phyloP scores from a whole-genome alignment of 2,797 vertebrate genomes.

The Sebastolobus alascanus region DNA sequence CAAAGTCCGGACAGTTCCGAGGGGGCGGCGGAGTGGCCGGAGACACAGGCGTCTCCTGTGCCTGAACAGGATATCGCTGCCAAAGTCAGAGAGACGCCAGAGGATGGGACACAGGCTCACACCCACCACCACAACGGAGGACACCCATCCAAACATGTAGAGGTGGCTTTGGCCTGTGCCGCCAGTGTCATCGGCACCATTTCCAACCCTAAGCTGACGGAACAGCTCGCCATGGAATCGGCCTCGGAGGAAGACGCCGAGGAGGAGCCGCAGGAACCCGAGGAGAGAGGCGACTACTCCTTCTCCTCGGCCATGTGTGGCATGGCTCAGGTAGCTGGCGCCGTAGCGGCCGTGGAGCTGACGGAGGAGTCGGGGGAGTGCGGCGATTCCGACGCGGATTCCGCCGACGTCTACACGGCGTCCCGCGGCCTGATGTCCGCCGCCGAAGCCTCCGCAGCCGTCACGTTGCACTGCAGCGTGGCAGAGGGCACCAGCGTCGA shows the following conservation, averaged over 20 bases:
- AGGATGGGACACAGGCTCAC: constrained; percentile 61
- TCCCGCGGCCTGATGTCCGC: constrained; percentile 87
- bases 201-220: constrained; percentile 90
- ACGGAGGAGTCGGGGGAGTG: constrained; percentile 73
- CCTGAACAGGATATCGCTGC: constrained; percentile 67
- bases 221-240: constrained; percentile 87
- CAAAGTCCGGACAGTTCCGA: constrained; percentile 94
- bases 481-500: constrained; percentile 87
- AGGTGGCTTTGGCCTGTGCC: constrained; percentile 93
- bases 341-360: constrained; percentile 91
- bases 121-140: constrained; percentile 47
- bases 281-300: constrained; percentile 83
- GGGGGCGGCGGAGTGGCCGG: constrained; percentile 87
- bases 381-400: constrained; percentile 69
- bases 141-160: constrained; percentile 87
- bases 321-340: constrained; percentile 93
- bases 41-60: constrained; percentile 71
- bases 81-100: constrained; percentile 58
- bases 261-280: constrained; percentile 68
- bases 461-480: constrained; percentile 86
- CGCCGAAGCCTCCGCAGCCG: constrained; percentile 86
- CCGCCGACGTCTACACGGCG: constrained; percentile 76
- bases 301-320: constrained; percentile 93
- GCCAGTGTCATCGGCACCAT: constrained; percentile 95
- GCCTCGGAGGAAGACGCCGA: constrained; percentile 60